Evolutionary conservation across 2,113 vertebrate genomes (phyloP).

Genomic region (Circaetus gallicus): DNA sequence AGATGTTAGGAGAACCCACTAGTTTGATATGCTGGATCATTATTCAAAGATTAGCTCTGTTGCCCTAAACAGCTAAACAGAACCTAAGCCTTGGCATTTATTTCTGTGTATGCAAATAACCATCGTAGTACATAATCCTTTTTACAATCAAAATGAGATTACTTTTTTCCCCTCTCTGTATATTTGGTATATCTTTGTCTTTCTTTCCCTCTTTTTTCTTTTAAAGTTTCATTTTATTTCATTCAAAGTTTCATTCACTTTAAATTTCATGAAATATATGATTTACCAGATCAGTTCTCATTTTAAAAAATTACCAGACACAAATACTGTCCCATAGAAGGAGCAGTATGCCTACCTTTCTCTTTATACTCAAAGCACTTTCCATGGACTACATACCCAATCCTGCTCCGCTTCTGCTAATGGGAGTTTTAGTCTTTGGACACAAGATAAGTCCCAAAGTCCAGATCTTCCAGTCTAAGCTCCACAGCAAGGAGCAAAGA

Average conservation of each 20-base stretch:
- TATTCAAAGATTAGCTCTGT: neutral
- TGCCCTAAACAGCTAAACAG: neutral
- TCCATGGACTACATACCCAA: neutral
- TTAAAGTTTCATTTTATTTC: neutral
- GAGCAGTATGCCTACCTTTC: neutral
- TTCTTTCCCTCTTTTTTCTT: neutral
- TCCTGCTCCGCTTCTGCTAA: neutral
- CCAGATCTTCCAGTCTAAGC: neutral
- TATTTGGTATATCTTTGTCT: neutral
- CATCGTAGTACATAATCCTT: neutral
- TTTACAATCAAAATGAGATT: neutral
- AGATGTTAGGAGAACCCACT: neutral
- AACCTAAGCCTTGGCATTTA: neutral
- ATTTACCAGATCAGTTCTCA: neutral
- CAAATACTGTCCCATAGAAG: neutral
- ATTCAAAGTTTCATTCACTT: neutral
- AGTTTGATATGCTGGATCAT: neutral
- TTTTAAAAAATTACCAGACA: neutral
- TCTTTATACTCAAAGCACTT: neutral
- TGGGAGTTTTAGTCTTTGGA: neutral
- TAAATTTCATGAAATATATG: neutral
- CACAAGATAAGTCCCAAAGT: neutral
- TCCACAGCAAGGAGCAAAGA: neutral
- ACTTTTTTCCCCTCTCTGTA: neutral
- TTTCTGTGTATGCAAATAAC: neutral